Conservation (phyloP, 2,113 vertebrate species). For the Craseonycteris thonglongyai region DNA sequence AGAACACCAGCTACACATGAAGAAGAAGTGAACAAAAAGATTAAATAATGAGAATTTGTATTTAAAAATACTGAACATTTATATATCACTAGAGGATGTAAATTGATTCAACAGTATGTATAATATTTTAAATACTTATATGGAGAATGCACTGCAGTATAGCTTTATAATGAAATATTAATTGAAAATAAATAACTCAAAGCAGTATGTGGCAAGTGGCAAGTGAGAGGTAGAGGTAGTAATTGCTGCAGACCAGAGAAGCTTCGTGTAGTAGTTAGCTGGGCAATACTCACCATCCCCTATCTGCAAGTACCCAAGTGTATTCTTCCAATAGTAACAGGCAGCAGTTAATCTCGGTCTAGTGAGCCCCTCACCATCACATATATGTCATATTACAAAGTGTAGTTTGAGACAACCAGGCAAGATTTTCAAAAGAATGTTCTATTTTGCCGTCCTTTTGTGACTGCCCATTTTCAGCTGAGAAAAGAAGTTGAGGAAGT, state of each 20-base stretch:
- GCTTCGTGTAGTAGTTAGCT: background rate
- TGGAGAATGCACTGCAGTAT: background rate
- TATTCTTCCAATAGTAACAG: background rate
- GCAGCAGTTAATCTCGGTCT: background rate
- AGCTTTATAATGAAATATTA: constrained; percentile 1
- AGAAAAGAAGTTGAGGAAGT: background rate
- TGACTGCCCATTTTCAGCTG: background rate
- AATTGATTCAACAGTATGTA: background rate
- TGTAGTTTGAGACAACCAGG: background rate
- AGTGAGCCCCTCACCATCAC: background rate
- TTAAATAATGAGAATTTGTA: background rate
- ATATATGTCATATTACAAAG: background rate
- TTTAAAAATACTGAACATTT: background rate
- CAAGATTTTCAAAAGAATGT: background rate
- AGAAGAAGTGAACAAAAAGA: background rate
- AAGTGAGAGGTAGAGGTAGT: background rate
- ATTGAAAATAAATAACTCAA: constrained; percentile 10
- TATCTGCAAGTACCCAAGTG: background rate
- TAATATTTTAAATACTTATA: constrained; percentile 7
- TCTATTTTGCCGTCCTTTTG: background rate
- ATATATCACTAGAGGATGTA: background rate
- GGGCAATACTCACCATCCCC: background rate
- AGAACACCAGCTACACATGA: background rate
- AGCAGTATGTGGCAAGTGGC: background rate
- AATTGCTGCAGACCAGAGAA: background rate